These are phyloP conservation scores for Balearica regulorum DNA, from an alignment of 2,797 vertebrate species.

Conservation along the genomic window DNA sequence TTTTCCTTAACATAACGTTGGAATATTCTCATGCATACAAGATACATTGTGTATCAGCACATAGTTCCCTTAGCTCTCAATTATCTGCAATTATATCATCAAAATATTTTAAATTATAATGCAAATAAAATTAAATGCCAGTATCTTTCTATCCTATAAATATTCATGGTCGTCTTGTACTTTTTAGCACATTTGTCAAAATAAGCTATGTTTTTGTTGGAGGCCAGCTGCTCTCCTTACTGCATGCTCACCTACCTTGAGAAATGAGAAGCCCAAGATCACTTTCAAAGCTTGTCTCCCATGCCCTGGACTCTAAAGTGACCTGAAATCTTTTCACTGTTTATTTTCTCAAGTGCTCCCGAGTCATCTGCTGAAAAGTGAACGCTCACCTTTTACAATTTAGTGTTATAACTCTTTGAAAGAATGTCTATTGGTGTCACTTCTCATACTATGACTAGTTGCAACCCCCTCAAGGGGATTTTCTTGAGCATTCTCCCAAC, in stretches of 20 bases:
- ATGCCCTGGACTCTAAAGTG: neutral
- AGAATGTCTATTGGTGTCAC: neutral
- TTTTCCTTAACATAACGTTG: neutral
- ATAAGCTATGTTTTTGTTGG: neutral
- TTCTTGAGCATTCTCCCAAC: neutral
- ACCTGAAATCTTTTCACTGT: neutral
- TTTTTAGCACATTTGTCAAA: neutral
- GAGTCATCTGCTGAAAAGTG: neutral
- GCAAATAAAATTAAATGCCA: neutral
- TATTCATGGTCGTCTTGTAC: neutral
- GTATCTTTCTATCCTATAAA: neutral
- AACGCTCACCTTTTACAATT: neutral
- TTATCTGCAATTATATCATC: neutral
- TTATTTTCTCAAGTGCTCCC: neutral
- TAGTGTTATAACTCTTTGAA: neutral
- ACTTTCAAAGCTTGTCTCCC: neutral
- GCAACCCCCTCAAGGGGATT: neutral
- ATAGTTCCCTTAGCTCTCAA: neutral
- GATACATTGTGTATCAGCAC: accelerated
- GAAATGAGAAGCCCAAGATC: neutral
- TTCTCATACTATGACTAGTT: neutral
- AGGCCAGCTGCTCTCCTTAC: neutral
- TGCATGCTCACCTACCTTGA: neutral
- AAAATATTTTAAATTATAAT: neutral
- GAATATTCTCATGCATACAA: neutral